Conservation (phyloP, 1,140 invertebrate species). For the Philaenus spumarius region DNA sequence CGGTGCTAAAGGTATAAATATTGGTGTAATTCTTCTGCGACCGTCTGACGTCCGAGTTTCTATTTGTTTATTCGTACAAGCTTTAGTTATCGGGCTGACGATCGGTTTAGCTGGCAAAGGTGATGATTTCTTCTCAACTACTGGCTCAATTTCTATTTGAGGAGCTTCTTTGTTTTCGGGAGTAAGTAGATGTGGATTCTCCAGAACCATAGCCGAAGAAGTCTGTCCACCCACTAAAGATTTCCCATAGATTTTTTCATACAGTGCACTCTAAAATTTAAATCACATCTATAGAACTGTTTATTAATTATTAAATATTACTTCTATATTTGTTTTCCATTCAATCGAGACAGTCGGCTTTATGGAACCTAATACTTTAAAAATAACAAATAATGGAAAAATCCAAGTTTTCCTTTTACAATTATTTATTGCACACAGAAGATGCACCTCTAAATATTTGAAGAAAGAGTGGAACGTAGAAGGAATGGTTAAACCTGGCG, state of each 20-base stretch:
- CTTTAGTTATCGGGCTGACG: not conserved
- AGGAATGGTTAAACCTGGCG: too few species aligned
- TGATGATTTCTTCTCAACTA: slow-evolving; percentile 19
- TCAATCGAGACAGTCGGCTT: too few species aligned
- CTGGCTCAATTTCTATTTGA: too few species aligned
- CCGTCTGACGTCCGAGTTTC: slow-evolving; percentile 92
- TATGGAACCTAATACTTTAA: too few species aligned
- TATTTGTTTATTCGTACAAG: slow-evolving; percentile 76
- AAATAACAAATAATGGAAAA: too few species aligned
- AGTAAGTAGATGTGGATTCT: slow-evolving; percentile 20
- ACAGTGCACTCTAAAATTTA: slow-evolving; percentile 68
- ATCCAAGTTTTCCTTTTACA: too few species aligned
- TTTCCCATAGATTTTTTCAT: slow-evolving; percentile 83
- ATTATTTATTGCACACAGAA: too few species aligned
- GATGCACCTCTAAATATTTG: too few species aligned
- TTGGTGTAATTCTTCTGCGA: slow-evolving; percentile 88
- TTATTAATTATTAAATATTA: too few species aligned
- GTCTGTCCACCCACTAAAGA: slow-evolving; percentile 36
- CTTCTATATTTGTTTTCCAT: too few species aligned
- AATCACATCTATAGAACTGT: too few species aligned
- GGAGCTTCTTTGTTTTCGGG: not conserved
- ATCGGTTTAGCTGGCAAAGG: not conserved
- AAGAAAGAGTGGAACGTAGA: too few species aligned
- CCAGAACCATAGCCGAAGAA: slow-evolving; percentile 15
- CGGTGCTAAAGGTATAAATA: slow-evolving; percentile 73